Base-by-base conservation (phyloP, 2,797 vertebrate genomes). In the Takifugu ocellatus region DNA sequence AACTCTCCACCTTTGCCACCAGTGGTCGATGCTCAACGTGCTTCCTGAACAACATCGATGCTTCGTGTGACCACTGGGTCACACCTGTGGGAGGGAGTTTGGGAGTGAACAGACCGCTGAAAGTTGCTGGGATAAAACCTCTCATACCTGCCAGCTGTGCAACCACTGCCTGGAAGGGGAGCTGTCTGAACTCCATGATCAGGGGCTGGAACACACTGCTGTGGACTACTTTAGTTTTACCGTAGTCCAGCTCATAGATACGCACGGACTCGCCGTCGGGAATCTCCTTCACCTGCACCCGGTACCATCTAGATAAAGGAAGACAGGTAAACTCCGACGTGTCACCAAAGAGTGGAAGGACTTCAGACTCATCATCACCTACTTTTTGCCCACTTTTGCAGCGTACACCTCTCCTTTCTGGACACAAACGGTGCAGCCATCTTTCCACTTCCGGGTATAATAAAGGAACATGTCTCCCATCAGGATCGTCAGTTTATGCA, bases 381-480 rank as follows among this genome's bases (percentile, higher is more conserved):
- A 97, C 96, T 92, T 92, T 59, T 94, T 95, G 73, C 95, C 92
- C 66, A 99, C 91, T 82, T 94, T 95, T 64, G 94, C 96, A 47
- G 94, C 95, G 2, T 91, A 98, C 49, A 98, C 59, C 3, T 90
- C 88, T 87, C 93, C 94, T 72, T 92, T 94, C 57, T 93, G 85
- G 33, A 95, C 57, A 44, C 60, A 3, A 78, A 51, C 5, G 59
- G 73, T 43, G 68, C 86, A 48, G 82, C 43, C 59, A 25, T 27
- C 51, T 51, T 58, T 90, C 27, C 86, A 90, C 1, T 75, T 83
- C 56, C 87, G 88, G 49, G 94, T 97, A 70, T 98, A 98, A 68
- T 92, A 92, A 3, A 98, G 89, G 49, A 96, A 90, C 97, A 99
- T 98, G 83, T 98, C 94, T 45, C 95, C 95, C 94, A 96, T 96